phyloP scores from a whole-genome alignment of 2,888 invertebrate species.

The Drosophila helvetica region DNA sequence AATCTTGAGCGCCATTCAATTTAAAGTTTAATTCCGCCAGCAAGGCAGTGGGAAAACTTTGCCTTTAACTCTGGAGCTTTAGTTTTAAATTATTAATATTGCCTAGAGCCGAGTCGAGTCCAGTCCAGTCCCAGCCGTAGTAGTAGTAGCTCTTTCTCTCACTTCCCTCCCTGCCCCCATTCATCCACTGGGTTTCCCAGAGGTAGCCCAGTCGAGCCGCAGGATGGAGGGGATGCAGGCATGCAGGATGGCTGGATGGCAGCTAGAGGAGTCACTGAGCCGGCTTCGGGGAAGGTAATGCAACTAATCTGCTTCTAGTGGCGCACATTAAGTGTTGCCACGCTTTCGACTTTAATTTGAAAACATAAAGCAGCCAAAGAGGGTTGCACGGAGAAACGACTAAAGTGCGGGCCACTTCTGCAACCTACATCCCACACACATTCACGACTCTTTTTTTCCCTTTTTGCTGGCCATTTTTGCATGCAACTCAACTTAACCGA shows the following conservation, averaged over 20 bases:
- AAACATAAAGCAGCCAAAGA: constrained; percentile 66
- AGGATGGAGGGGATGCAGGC: background rate
- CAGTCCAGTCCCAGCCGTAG: constrained; percentile 19
- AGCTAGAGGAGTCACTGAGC: constrained; percentile 38
- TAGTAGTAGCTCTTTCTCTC: constrained; percentile 6
- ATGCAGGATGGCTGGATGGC: background rate
- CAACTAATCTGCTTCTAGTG: constrained; percentile 78
- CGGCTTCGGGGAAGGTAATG: constrained; percentile 52
- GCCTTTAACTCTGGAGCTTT: constrained; percentile 34
- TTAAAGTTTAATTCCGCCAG: constrained; percentile 32
- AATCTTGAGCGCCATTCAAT: constrained; percentile 18
- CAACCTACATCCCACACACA: constrained; percentile 33
- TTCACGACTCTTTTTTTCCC: constrained; percentile 26
- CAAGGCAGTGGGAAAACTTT: constrained; percentile 17
- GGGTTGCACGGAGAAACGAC: constrained; percentile 26
- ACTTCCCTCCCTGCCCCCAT: background rate
- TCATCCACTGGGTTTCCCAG: background rate
- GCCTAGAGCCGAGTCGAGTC: constrained; percentile 4
- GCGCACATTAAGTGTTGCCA: constrained; percentile 78
- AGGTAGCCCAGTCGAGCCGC: background rate
- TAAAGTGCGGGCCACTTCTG: constrained; percentile 69
- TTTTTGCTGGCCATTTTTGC: constrained; percentile 53
- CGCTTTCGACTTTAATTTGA: constrained; percentile 78
- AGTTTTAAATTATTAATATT: constrained; percentile 47
- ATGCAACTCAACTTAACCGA: constrained; percentile 56